phyloP scores from a whole-genome alignment of 2,797 vertebrate species.

The Enteromius trimaculatus region DNA sequence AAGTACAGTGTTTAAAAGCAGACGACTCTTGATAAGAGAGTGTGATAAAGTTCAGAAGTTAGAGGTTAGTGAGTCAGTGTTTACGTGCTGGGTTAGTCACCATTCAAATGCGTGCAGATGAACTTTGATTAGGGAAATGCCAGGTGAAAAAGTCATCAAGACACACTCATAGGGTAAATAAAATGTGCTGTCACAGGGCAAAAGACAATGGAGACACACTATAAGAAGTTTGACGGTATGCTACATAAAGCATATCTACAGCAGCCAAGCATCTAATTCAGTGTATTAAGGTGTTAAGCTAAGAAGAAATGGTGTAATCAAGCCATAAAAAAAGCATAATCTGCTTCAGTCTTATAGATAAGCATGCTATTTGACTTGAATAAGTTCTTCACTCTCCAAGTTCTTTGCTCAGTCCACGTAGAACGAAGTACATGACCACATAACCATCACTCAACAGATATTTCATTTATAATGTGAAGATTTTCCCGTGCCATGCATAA shows the following conservation, averaged over 20 bases:
- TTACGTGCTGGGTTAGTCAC: slow-evolving; percentile 70
- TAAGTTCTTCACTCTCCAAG: neutral
- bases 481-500: too few species aligned
- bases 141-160: slow-evolving; percentile 63
- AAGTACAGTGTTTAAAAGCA: slow-evolving; percentile 56
- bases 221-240: neutral
- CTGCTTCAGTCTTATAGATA: neutral
- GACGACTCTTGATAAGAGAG: slow-evolving; percentile 62
- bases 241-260: neutral
- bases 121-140: slow-evolving; percentile 61
- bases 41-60: slow-evolving; percentile 70
- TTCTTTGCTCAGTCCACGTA: neutral
- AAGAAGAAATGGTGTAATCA: neutral
- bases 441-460: neutral
- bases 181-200: slow-evolving; percentile 46
- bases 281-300: neutral
- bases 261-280: neutral
- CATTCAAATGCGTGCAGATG: slow-evolving; percentile 49
- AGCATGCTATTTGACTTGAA: neutral
- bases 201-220: neutral
- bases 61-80: slow-evolving; percentile 73
- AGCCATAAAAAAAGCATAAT: slow-evolving; percentile 7
- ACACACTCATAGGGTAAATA: slow-evolving; percentile 45
- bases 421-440: slow-evolving; percentile 27
- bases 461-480: neutral